A percentile compares a stretch with the other conserved stretches of the same genome.
phyloP scores from a whole-genome alignment of 2,113 vertebrate species.

The Cryptotis parvus region DNA sequence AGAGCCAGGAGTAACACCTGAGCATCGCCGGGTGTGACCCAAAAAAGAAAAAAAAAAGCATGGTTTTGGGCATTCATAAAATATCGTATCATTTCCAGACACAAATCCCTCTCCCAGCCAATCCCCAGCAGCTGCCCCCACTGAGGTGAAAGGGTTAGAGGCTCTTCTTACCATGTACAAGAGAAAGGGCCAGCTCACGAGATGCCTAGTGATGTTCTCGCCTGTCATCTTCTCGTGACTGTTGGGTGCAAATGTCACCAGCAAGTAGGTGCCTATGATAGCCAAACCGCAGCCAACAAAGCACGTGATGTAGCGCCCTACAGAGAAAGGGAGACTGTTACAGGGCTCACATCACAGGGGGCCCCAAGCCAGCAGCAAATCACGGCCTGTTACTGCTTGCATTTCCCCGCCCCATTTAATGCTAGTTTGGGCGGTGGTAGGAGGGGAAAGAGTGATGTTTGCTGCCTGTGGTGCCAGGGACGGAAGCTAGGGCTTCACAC shows the following conservation, averaged over 20 bases:
- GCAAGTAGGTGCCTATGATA: slow-evolving; percentile 93
- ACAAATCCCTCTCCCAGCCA: rapidly evolving
- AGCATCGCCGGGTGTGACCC: too few species aligned
- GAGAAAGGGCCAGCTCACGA: slow-evolving; percentile 96
- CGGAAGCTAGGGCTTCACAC: too few species aligned
- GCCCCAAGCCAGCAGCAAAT: not conserved
- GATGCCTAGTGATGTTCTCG: slow-evolving; percentile 93
- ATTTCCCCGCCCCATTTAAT: not conserved
- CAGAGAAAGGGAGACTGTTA: not conserved
- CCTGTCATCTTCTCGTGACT: slow-evolving; percentile 95
- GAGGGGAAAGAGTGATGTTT: too few species aligned
- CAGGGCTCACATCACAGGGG: not conserved
- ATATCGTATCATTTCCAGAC: not conserved
- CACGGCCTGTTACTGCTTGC: not conserved
- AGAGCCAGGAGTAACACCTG: too few species aligned
- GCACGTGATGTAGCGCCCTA: slow-evolving; percentile 93
- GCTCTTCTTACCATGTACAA: slow-evolving; percentile 93
- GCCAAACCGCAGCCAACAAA: slow-evolving; percentile 94
- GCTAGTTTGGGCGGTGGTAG: not conserved
- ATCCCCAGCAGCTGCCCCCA: too few species aligned
- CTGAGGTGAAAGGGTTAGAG: not conserved
- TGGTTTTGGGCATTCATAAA: not conserved
- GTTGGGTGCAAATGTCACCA: slow-evolving; percentile 97
- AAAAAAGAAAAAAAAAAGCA: too few species aligned
- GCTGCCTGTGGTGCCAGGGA: too few species aligned